phyloP scores from a whole-genome alignment of 2,113 vertebrate species.

The Chamaetylas fuelleborni region DNA sequence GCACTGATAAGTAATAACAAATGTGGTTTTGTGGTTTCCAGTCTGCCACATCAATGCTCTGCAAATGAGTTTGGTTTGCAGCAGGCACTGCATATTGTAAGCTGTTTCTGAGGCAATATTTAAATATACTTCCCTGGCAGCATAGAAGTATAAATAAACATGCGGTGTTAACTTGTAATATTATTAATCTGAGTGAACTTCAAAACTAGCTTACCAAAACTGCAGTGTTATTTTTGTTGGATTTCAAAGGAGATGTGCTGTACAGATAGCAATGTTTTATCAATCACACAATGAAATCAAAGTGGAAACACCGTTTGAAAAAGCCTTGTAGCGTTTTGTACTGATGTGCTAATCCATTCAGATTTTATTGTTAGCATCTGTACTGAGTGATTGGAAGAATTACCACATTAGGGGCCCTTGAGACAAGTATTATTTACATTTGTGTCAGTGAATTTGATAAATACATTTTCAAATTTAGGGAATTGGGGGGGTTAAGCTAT shows the following conservation, averaged over 20 bases:
- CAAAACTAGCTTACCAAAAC: neutral
- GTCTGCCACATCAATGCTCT: slow-evolving; percentile 23
- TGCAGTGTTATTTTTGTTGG: neutral
- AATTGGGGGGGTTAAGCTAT: neutral
- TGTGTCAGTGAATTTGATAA: neutral
- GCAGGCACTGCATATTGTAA: neutral
- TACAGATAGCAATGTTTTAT: slow-evolving; percentile 12
- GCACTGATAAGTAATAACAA: neutral
- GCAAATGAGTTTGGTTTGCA: slow-evolving; percentile 24
- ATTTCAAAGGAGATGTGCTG: neutral
- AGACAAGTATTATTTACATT: neutral
- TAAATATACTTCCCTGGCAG: slow-evolving; percentile 35
- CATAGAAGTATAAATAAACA: slow-evolving; percentile 32
- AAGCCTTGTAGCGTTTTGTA: neutral
- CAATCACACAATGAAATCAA: neutral
- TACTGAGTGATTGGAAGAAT: neutral
- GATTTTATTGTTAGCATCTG: neutral
- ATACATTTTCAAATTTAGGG: neutral
- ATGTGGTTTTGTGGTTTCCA: slow-evolving; percentile 30
- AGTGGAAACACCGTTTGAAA: neutral
- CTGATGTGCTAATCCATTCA: neutral
- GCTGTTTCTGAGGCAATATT: slow-evolving; percentile 37
- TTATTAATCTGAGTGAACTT: slow-evolving; percentile 21
- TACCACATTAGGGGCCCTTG: neutral
- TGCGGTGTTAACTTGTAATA: neutral